These are phyloP conservation scores for Onychostoma macrolepis DNA, from an alignment of 2,113 vertebrate species.

Conservation along the genomic window DNA sequence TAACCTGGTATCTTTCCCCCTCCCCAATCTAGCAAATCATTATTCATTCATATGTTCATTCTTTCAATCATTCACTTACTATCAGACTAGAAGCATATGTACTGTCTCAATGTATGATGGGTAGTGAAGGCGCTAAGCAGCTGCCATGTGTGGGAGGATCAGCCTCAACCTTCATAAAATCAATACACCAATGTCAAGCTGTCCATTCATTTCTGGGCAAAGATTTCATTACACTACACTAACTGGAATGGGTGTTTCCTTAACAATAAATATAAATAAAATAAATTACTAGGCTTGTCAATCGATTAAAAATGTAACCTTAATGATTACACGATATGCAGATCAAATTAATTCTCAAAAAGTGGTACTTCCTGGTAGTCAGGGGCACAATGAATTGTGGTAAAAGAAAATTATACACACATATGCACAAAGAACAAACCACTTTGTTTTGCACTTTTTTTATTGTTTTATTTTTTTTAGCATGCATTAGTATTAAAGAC, in stretches of 20 bases:
- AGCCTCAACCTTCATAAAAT: conserved; percentile 31
- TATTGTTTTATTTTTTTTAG: neutral
- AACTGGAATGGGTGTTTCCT: conserved; percentile 8
- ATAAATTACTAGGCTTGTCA: neutral
- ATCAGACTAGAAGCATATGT: conserved; percentile 7
- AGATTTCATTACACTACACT: conserved; percentile 10
- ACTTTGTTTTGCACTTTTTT: neutral
- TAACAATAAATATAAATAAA: neutral
- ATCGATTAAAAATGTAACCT: neutral
- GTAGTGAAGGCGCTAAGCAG: conserved; percentile 26
- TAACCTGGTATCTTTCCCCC: neutral
- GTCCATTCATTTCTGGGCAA: neutral
- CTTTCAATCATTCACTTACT: neutral
- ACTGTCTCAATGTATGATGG: conserved; percentile 49
- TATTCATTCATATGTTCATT: neutral
- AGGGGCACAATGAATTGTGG: too few species aligned
- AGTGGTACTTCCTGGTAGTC: neutral
- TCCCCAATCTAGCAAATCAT: conserved; percentile 15
- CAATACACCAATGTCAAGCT: conserved; percentile 15
- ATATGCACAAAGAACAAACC: too few species aligned
- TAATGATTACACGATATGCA: neutral
- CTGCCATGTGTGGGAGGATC: conserved; percentile 25
- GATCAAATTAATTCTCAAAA: neutral
- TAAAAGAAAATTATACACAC: neutral
- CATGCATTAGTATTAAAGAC: neutral